A percentile compares a stretch with the other conserved stretches of the same genome.
These are phyloP conservation scores for Mormyrops boulengeri DNA, from an alignment of 2,797 vertebrate genomes.

Conservation along the genomic window DNA sequence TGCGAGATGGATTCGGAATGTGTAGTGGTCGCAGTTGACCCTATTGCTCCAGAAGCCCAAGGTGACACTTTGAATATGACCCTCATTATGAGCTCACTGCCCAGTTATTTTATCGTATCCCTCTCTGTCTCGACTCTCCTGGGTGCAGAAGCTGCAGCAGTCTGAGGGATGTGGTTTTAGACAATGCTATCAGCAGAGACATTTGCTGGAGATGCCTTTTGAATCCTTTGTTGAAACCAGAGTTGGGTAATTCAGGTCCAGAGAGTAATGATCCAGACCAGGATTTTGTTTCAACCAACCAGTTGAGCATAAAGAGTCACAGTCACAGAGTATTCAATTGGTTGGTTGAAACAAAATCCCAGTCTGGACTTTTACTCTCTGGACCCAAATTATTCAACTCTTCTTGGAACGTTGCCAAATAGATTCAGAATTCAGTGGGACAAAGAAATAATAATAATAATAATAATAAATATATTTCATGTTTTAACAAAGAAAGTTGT, in stretches of 20 bases:
- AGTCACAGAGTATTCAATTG: neutral
- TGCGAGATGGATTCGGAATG: neutral
- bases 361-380: neutral
- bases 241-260: neutral
- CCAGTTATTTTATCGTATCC: neutral
- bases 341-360: neutral
- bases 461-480: neutral
- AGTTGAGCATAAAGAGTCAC: neutral
- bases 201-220: neutral
- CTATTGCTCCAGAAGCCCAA: neutral
- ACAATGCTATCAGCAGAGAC: neutral
- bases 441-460: no score
- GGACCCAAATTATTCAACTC: neutral
- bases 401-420: neutral
- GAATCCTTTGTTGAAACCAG: neutral
- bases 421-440: neutral
- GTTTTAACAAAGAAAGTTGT: neutral
- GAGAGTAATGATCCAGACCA: neutral
- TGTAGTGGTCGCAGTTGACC: neutral
- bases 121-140: neutral
- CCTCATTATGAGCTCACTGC: neutral
- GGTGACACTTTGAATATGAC: neutral
- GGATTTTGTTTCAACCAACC: neutral
- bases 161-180: neutral
- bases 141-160: neutral